Base-by-base conservation (phyloP, 2,888 invertebrate genomes). In the Psylliodes chrysocephalus region DNA sequence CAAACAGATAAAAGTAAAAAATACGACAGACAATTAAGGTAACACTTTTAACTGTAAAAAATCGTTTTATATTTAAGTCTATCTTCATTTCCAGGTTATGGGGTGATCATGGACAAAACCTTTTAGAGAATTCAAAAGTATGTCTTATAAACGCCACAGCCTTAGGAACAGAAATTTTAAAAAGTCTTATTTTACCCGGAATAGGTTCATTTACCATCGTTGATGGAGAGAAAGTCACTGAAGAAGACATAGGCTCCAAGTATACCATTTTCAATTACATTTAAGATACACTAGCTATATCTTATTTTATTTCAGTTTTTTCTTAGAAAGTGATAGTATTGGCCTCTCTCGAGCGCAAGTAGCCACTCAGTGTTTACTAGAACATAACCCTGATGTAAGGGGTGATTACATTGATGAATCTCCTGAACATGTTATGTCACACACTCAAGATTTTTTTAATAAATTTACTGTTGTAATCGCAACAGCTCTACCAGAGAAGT, bases 81-180 rank as follows among this genome's bases (percentile, higher is more conserved):
- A 30, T n/a, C 17, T 22, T 28, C 2, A 17, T 59, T 53, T 77
- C 0, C 74, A 93, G 95, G 78, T 86, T 99, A 75, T 99, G 99
- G 99, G 98, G 98, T 67, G 98, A 99, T 80, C 96, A 98, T 83
- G 99, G 99, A 0, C 99, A 99, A 84, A 83, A 87, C 68, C 87
- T 93, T 2, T 85, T 99, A 61, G 98, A 98, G 85, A 87, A 88
- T 67, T 91, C 96, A 12, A 92, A 94, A 80, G 90, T 98, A 72
- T 98, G 98, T 81, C 82, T 99, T 18, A 91, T 99, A 69, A 96
- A 97, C 83, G 97, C 96, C 0, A 94, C 92, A 40, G 94, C 94
- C 4, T 85, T 95, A 47, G 98, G 98, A 10, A 96, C 98, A 18
- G 99, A 99, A 86, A 90, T 94, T 61, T 83, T 99, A 22, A 99